Percentiles rank a stretch among this genome's conserved stretches.
Evolutionary conservation across 2,888 invertebrate genomes (phyloP).

Genomic region (Notodonta dromedarius): DNA sequence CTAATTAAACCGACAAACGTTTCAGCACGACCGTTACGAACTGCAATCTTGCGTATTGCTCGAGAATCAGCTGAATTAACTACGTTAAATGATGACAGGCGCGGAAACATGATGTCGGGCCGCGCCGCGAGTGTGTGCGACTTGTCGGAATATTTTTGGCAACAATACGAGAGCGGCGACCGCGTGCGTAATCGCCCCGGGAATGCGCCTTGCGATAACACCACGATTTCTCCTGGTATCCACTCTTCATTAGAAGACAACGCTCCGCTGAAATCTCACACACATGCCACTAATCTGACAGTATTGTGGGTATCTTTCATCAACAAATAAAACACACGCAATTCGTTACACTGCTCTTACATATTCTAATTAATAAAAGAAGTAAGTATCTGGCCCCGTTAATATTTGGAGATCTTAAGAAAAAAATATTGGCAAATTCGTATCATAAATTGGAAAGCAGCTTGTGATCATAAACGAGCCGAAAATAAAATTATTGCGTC

Average conservation of each 20-base stretch:
- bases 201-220: constrained; percentile 29
- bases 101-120: neutral
- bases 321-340: neutral
- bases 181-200: constrained; percentile 29
- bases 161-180: constrained; percentile 32
- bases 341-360: too few relatives aligned
- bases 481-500: constrained; percentile 28
- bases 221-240: constrained; percentile 38
- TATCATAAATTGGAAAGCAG: neutral
- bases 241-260: constrained; percentile 33
- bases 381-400: too few relatives aligned
- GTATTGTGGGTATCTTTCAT: neutral
- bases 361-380: too few relatives aligned
- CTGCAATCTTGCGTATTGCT: neutral
- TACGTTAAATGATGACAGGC: neutral
- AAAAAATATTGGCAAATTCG: neutral
- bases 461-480: constrained; percentile 18
- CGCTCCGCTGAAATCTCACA: constrained; percentile 33
- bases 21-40: neutral
- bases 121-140: constrained; percentile 9
- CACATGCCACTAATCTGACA: constrained; percentile 9
- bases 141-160: constrained; percentile 43
- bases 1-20: neutral
- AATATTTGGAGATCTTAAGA: neutral
- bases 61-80: neutral